Evolutionary conservation across 2,797 vertebrate species (phyloP), one percentile per base, ranked within the genome.

Genomic region (Manis javanica): DNA sequence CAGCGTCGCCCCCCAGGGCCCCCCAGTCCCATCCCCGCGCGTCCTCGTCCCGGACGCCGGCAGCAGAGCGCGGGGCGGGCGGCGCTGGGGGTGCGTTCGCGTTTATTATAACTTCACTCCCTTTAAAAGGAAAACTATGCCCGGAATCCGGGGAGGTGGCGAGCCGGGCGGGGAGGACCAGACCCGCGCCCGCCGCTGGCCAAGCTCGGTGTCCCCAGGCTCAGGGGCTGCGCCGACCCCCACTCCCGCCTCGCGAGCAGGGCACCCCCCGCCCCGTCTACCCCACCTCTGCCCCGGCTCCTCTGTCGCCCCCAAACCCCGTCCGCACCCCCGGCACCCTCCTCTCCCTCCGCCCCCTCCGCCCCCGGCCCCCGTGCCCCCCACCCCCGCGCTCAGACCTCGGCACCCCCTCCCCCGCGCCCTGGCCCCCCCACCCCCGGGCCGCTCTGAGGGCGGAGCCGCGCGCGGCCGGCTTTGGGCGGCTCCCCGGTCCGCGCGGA

Each of bases 71-170:
- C 23, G 10, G 24, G 23, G 24, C 26, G 53, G 37, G 42, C 46
- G 26, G 23, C 34, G 51, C 57, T 12, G 18, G 86, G 64, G 71
- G 51, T 85, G 68, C 1, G 29, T 51, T 31, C n/a, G 26, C 51
- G 69, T 75, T 91, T 57, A 61, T 68, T 78, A 39, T 34, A 94
- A 87, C 83, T 95, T 85, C 91, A 71, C 83, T 96, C 97, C 93
- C 97, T 98, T 96, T 97, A 97, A 98, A 97, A 97, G 97, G 97
- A 97, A 98, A 98, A 91, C 86, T 98, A 98, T 97, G 96, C 64
- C 34, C 23, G 96, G 97, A 97, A 98, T 98, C 92, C 90, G 63
- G 93, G 97, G 97, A 96, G 97, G 94, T 86, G 97, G 95, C 49
- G 21, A 55, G 64, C 5, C 83, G 9, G 72, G 86, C 37, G 69